These are phyloP conservation scores for Brachionus plicatilis DNA, from an alignment of 1,140 invertebrate genomes.

Conservation along the genomic window DNA sequence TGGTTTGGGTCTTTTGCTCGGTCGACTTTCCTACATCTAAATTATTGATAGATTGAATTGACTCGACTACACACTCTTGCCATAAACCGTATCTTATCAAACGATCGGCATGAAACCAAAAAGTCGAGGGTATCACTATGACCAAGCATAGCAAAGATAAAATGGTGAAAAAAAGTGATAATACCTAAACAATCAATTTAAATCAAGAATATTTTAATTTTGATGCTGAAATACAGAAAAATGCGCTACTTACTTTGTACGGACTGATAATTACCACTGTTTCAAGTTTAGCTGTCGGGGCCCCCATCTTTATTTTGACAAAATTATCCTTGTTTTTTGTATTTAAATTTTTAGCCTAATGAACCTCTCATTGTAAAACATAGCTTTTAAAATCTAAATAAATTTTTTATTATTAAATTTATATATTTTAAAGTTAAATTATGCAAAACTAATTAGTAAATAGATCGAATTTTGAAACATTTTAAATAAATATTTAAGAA, in stretches of 20 bases:
- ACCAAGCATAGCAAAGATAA: background rate
- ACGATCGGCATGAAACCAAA: conserved; percentile 18
- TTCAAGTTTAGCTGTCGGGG: conserved; percentile 35
- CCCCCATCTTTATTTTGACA: background rate
- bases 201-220: background rate
- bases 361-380: background rate
- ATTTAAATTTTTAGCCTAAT: background rate
- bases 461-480: too few species aligned
- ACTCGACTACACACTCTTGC: background rate
- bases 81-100: conserved; percentile 12
- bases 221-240: background rate
- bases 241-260: conserved; percentile 18
- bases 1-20: background rate
- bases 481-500: too few species aligned
- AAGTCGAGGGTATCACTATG: conserved; percentile 19
- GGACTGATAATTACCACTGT: conserved; percentile 34
- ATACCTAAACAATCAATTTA: background rate
- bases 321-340: background rate
- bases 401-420: too few species aligned
- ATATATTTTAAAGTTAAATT: too few species aligned
- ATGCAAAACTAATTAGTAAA: too few species aligned
- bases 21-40: background rate
- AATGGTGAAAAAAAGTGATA: conserved; percentile 12
- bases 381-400: background rate
- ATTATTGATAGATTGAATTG: background rate